Evolutionary conservation across 1,140 invertebrate genomes (phyloP), one percentile per base, ranked within the genome.

Genomic region (Augochlora pura): DNA sequence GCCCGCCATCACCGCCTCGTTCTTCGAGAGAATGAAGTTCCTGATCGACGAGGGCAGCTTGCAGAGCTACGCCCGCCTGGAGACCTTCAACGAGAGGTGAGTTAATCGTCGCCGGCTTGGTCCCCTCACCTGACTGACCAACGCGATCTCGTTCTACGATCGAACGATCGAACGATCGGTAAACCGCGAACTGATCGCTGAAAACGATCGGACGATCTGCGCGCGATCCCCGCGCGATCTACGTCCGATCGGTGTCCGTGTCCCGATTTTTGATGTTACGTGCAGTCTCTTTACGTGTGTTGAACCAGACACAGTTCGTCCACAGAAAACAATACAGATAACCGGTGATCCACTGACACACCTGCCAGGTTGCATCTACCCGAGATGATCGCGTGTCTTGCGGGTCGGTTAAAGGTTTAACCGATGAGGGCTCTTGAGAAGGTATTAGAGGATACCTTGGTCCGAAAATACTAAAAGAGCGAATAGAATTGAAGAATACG

Each of bases 11-110:
- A 99, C 98, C 0, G 98, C 98, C 1, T 99, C 98, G 0, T 99
- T 99, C 94, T 99, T 99, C 91, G 98, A 99, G 91, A 96, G 98
- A 89, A 99, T 99, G 97, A 97, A 98, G 90, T 99, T 99, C 93
- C 94, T 99, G 59, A 99, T 99, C 83, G 98, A 99, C 93, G 98
- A 99, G 91, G 98, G 98, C 90, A 99, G 98, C 93, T 95, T 99
- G 23, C 99, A 99, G 93, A 98, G 97, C 91, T 99, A 99, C 92
- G 98, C 98, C 23, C 96, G 97, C 82, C 95, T 97, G 87, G 97
- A 98, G 88, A 97, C 97, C 9, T 99, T 99, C 93, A 99, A 99
- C 93, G 97, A 99, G 94, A 99, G 97, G 98, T 99, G 95, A 95
- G 96, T 94, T 83, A 10, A 23, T n/a, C 70, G 10, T 23, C 63